phyloP scores from a whole-genome alignment of 2,113 vertebrate species.

The Micronisus gabar region DNA sequence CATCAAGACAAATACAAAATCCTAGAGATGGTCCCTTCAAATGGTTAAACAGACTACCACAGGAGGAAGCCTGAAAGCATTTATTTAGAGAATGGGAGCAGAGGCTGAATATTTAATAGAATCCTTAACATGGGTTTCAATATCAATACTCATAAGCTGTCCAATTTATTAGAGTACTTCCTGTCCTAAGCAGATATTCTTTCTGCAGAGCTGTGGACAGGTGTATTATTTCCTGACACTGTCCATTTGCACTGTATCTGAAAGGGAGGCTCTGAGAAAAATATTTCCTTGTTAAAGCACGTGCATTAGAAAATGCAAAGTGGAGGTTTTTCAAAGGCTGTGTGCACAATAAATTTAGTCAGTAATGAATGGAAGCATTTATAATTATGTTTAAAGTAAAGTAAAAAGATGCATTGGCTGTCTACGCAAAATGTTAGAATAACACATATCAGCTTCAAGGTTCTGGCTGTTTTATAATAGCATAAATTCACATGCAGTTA shows the following conservation, averaged over 20 bases:
- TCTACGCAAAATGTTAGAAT: slow-evolving; percentile 11
- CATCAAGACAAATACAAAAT: neutral
- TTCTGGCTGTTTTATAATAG: slow-evolving; percentile 8
- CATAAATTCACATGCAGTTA: slow-evolving; percentile 36
- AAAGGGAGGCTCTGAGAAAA: neutral
- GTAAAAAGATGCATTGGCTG: neutral
- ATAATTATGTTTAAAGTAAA: neutral
- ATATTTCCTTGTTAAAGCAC: neutral
- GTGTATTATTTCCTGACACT: neutral
- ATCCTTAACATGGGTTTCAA: neutral
- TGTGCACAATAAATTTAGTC: neutral
- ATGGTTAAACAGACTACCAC: neutral
- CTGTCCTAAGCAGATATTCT: slow-evolving; percentile 23
- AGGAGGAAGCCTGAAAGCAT: neutral
- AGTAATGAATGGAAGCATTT: slow-evolving; percentile 6
- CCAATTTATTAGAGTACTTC: slow-evolving; percentile 24
- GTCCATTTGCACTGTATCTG: neutral
- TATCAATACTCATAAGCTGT: slow-evolving; percentile 14
- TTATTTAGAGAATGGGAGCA: slow-evolving; percentile 40
- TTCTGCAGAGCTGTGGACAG: neutral
- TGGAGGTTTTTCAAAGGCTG: neutral
- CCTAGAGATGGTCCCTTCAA: neutral
- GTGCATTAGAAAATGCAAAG: slow-evolving; percentile 6
- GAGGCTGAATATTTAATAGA: slow-evolving; percentile 42
- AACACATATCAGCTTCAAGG: neutral